phyloP scores from a whole-genome alignment of 2,797 vertebrate species.

The Leuciscus waleckii region DNA sequence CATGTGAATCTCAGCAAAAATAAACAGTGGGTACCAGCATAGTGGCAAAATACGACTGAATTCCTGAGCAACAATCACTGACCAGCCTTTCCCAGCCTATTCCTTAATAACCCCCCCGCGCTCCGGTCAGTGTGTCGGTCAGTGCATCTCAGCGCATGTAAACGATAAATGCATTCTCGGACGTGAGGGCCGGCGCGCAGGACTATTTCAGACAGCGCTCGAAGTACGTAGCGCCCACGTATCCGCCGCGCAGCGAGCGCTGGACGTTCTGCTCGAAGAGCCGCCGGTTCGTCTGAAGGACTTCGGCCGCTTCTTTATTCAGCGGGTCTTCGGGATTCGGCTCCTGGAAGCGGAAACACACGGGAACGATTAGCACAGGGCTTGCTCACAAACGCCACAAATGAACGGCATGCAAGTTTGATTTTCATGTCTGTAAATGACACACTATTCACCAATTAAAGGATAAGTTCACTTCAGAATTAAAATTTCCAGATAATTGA shows the following conservation, averaged over 20 bases:
- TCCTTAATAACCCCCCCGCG: conserved; percentile 31
- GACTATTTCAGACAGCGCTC: conserved; percentile 94
- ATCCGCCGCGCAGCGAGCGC: conserved; percentile 90
- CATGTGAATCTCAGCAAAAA: conserved; percentile 55
- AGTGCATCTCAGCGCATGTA: conserved; percentile 69
- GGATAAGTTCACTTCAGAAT: too few species aligned
- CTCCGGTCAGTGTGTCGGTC: conserved; percentile 58
- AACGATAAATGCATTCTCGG: conserved; percentile 69
- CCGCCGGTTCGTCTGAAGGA: conserved; percentile 92
- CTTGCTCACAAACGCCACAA: not conserved
- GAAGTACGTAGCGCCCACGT: conserved; percentile 93
- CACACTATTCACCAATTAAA: not conserved
- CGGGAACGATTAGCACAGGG: not conserved
- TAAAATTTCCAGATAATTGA: too few species aligned
- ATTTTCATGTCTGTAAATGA: not conserved
- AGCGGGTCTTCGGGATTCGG: conserved; percentile 93
- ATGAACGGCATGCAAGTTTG: not conserved
- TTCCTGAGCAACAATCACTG: conserved; percentile 63
- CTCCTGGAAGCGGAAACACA: conserved; percentile 76
- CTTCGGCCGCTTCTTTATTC: conserved; percentile 94
- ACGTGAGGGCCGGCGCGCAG: conserved; percentile 33
- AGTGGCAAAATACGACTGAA: conserved; percentile 54
- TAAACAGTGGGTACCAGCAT: conserved; percentile 60
- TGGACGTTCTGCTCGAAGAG: conserved; percentile 96
- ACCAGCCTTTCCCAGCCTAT: conserved; percentile 33